Base-by-base conservation (phyloP, 1,140 invertebrate species). In the Semibalanus balanoides region DNA sequence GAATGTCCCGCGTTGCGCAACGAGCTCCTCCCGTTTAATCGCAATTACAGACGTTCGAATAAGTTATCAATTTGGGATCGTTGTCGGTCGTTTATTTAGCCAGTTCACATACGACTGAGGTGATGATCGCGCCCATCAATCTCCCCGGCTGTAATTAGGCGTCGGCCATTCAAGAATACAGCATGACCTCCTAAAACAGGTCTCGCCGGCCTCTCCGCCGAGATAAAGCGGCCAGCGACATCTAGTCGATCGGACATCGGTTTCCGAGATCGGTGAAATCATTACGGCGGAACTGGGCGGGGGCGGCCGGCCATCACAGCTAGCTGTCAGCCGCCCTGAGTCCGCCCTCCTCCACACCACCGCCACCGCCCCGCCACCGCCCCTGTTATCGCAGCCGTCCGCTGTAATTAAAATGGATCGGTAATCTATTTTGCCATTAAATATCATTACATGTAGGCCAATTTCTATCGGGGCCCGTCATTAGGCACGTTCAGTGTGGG, bases 341-440 rank as follows among this genome's bases (percentile, higher is more conserved):
- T 17, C 35, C 35, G 35, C 35, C 35, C 35, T 40, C 5, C n/a
- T n/a, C n/a, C n/a, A 40, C 35, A 40, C 5, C 5, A 5, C 51
- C 51, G 51, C 11, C 14, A 19, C 22, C 22, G 11, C 11, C 51
- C 35, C 14, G 22, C 14, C 11, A 1, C 51, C 51, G 11, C 9
- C 51, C 51, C 51, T 64, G 51, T 64, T 64, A 64, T 64, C 51
- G 51, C 51, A 3, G 22, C 51, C 51, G 22, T 3, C 11, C 22
- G 11, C 51, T 64, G 51, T 64, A 64, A 64, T 64, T 64, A 64
- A 64, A 64, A 64, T 64, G 51, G 51, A 64, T 64, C 22, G 51
- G 51, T 64, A 64, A 64, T 64, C 51, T 64, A 64, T 64, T 64
- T 64, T 64, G 51, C 51, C 51, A 64, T 64, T 64, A 64, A 64